These are phyloP conservation scores for Tipula confusa DNA, from an alignment of 2,888 invertebrate genomes.

Conservation along the genomic window DNA sequence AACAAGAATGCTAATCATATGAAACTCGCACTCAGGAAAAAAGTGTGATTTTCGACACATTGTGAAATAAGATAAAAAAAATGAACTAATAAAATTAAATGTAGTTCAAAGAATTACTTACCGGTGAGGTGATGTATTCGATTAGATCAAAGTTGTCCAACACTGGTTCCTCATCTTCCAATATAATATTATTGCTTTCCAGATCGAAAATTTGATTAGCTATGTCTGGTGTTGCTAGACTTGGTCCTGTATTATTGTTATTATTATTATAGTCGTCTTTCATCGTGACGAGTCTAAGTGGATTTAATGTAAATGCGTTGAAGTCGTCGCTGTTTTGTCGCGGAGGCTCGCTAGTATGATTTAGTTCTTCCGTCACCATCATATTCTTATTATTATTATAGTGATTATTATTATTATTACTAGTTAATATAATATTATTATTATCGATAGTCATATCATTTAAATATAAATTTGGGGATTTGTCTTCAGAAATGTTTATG, in stretches of 20 bases:
- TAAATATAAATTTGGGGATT: constrained; percentile 27
- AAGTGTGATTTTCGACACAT: neutral
- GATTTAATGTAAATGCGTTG: neutral
- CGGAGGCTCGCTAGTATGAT: neutral
- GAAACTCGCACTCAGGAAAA: neutral
- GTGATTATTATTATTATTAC: neutral
- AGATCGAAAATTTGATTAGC: constrained; percentile 4
- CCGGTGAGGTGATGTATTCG: neutral
- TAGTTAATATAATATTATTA: constrained; percentile 1
- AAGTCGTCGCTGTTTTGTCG: neutral
- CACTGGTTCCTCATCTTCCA: neutral
- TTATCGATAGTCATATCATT: neutral
- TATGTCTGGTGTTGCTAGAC: neutral
- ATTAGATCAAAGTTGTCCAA: neutral
- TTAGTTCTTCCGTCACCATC: neutral
- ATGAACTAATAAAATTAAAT: neutral
- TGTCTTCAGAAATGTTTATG: constrained; percentile 28
- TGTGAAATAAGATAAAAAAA: neutral
- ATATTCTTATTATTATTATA: neutral
- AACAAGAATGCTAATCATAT: neutral
- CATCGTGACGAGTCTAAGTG: neutral
- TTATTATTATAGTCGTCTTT: neutral
- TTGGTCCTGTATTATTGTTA: neutral
- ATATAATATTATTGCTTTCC: neutral
- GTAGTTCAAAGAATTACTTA: no score